phyloP scores from a whole-genome alignment of 2,113 vertebrate genomes.

The Melanotaenia duboulayi region DNA sequence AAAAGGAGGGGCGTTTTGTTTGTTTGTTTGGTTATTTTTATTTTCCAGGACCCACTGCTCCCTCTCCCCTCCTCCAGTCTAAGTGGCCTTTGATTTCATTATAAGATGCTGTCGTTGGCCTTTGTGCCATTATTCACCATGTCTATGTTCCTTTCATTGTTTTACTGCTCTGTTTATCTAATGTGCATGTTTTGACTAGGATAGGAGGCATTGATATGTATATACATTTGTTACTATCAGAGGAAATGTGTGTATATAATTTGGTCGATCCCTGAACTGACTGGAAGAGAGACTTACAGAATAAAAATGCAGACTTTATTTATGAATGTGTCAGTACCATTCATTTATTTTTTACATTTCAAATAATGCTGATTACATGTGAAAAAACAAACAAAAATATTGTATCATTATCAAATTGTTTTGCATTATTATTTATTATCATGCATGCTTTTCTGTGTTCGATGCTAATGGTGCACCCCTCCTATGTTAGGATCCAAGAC shows the following conservation, averaged over 20 bases:
- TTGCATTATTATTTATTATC: not conserved
- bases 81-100: constrained; percentile 28
- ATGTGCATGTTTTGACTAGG: constrained; percentile 29
- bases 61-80: constrained; percentile 72
- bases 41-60: constrained; percentile 58
- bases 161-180: constrained; percentile 29
- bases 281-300: constrained; percentile 63
- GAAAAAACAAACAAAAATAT: not conserved
- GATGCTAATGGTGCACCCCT: not conserved
- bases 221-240: constrained; percentile 33
- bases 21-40: not conserved
- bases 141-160: constrained; percentile 30
- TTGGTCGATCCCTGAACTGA: constrained; percentile 63
- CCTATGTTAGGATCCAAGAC: not conserved
- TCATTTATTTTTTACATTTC: constrained; percentile 46
- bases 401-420: not conserved
- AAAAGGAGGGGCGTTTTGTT: constrained; percentile 16
- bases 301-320: constrained; percentile 79
- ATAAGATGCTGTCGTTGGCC: constrained; percentile 26
- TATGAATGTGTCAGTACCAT: constrained; percentile 64
- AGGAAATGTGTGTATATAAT: constrained; percentile 78
- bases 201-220: constrained; percentile 38
- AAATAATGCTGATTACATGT: not conserved
- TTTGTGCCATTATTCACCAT: constrained; percentile 13
- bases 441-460: not conserved